Percentiles rank a stretch among this genome's conserved stretches.
Evolutionary conservation across 1,140 invertebrate genomes (phyloP).

Genomic region (Physella acuta): DNA sequence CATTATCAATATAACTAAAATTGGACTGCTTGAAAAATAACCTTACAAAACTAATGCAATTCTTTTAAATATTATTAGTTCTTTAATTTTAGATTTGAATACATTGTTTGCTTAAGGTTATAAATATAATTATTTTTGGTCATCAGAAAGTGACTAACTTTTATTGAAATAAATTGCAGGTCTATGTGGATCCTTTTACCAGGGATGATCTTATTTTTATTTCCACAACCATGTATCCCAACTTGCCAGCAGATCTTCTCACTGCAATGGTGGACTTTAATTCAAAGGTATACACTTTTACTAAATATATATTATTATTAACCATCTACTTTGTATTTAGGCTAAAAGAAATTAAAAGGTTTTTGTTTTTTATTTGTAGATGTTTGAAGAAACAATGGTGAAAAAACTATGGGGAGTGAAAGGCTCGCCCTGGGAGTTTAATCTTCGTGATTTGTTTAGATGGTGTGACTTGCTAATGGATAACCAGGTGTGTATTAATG

Average conservation of each 20-base stretch:
- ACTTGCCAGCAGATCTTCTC: conserved; percentile 63
- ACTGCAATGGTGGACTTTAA: conserved; percentile 82
- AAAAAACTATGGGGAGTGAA: conserved; percentile 68
- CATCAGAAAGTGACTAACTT: no score
- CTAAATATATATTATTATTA: background rate
- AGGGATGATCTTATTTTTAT: conserved; percentile 75
- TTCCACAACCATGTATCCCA: conserved; percentile 58
- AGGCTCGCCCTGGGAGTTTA: conserved; percentile 94
- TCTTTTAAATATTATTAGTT: no score
- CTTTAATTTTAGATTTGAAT: no score
- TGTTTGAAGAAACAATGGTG: conserved; percentile 69
- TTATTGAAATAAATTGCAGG: conserved; percentile 55
- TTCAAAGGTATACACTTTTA: no score
- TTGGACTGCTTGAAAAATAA: no score
- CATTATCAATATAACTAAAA: no score
- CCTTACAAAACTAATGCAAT: no score
- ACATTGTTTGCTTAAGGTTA: no score
- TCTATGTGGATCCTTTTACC: conserved; percentile 81
- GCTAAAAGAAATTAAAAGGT: background rate
- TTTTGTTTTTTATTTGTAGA: conserved; percentile 38
- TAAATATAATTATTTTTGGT: no score
- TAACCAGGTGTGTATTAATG: conserved; percentile 38
- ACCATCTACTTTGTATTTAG: background rate
- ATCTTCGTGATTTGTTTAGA: conserved; percentile 89
- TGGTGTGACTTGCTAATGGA: conserved; percentile 77